phyloP scores from a whole-genome alignment of 2,888 invertebrate genomes.

The Tetranychus truncatus region DNA sequence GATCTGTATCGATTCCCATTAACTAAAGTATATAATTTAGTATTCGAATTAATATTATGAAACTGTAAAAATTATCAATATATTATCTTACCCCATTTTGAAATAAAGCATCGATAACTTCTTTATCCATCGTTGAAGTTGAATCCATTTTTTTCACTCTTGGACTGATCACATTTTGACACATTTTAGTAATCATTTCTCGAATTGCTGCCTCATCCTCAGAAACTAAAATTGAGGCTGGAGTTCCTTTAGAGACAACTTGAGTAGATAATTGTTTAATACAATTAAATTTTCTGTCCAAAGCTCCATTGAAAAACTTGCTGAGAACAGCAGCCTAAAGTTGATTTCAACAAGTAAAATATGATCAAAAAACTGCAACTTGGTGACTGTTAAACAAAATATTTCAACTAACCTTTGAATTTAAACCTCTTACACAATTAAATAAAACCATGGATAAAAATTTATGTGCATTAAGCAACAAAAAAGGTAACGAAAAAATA shows the following conservation, averaged over 20 bases:
- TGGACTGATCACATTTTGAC: constrained; percentile 71
- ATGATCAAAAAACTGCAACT: not conserved
- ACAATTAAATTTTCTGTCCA: not conserved
- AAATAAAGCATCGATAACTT: constrained; percentile 58
- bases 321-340: not conserved
- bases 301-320: not conserved
- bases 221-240: constrained; percentile 30
- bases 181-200: constrained; percentile 77
- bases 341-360: not conserved
- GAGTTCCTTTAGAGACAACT: not conserved
- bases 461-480: too few relatives aligned
- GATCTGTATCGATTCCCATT: constrained; percentile 75
- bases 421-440: not conserved
- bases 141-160: constrained; percentile 80
- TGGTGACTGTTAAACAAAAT: not conserved
- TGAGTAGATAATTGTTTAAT: not conserved
- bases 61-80: not conserved
- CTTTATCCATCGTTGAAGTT: constrained; percentile 56
- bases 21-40: constrained; percentile 31
- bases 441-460: not conserved
- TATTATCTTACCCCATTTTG: constrained; percentile 48
- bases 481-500: too few relatives aligned
- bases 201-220: constrained; percentile 80
- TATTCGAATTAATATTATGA: not conserved
- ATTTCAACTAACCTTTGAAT: not conserved